Base-by-base conservation (phyloP, 1,140 invertebrate genomes). In the Drosophila kanapiae region DNA sequence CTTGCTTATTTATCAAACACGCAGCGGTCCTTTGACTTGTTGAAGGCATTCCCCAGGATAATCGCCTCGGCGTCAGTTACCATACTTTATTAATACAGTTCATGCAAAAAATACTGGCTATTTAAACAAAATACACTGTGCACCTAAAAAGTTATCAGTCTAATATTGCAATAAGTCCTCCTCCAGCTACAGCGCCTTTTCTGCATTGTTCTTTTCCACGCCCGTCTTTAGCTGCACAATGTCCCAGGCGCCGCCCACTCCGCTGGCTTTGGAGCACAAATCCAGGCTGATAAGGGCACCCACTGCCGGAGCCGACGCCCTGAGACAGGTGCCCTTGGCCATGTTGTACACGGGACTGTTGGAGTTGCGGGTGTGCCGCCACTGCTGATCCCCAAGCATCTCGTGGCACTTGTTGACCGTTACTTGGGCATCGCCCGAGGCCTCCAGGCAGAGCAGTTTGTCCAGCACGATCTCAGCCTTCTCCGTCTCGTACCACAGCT, bases 321-420 rank as follows among this genome's bases (percentile, higher is more conserved):
- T 95, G 14, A 98, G 92, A 90, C 97, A 98, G 43, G 96, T 96
- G 2, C 97, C 98, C 37, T 96, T 95, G 16, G 97, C 97, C 79
- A 96, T 94, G 86, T 98, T 98, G 91, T 98, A 98, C 58, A 98
- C 94, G 14, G 97, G 96, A 80, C 95, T 95, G 40, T 94, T 94
- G 64, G 93, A 96, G 60, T 94, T 93, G 60, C 94, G 94, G 77
- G 95, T 96, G 80, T 97, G 95, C 60, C 95, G 95, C 98, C 98
- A 99, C 76, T 97, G 96, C 93, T 99, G 98, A 76, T 96, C 95
- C 1, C 96, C 97, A 16, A 97, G 96, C 94, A 97, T 96, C 92
- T 98, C 97, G 91, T 98, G 97, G 90, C 98, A 99, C 93, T 99
- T 99, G 61, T 96, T 95, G 9, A 99, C 93, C 49, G 95, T 93